Evolutionary conservation across 23 tunicate genomes (phyloP), one percentile per base, ranked within the genome.

Genomic region (Styela plicata): DNA sequence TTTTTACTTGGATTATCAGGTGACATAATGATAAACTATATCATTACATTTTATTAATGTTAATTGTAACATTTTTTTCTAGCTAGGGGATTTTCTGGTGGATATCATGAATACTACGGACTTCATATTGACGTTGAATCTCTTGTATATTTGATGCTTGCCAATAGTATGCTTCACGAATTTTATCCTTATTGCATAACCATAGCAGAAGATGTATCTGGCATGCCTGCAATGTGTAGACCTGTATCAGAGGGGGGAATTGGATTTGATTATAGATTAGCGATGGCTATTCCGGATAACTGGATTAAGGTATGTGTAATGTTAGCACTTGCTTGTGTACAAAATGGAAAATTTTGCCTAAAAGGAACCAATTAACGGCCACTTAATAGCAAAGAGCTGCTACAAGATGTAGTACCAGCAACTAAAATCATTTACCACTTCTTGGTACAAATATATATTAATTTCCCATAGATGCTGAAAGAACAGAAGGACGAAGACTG

Each of bases 141-240:
- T 10, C 31, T 96, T 21, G 90, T 78, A 24, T 96, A 96, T 74
- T 85, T 96, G 2, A 91, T 87, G 86, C 82, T 96, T 19, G 97
- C 97, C 2, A 91, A 91, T 73, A 83, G 91, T 77, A 70, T 96
- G 74, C 80, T 96, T 22, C 92, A 88, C 27, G 66, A 30, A 10
- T 74, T 57, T 52, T 85, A 81, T 73, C 99, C 99, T 2, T 57
- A 77, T 69, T 36, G 90, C 17, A 82, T 86, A 63, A 89, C 94
- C 24, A 91, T 96, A 44, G 90, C 99, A 27, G 99, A 96, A 83
- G 99, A 96, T 74, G 99, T 96, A 24, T 96, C 99, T 64, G 99
- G 99, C 2, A 96, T 96, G 99, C 99, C 99, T 13, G 99, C 95
- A 65, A 96, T 96, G 99, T 96, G 99, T 68, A 64, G 91, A 25